phyloP scores from a whole-genome alignment of 1,140 invertebrate genomes.

The Eueides isabella region DNA sequence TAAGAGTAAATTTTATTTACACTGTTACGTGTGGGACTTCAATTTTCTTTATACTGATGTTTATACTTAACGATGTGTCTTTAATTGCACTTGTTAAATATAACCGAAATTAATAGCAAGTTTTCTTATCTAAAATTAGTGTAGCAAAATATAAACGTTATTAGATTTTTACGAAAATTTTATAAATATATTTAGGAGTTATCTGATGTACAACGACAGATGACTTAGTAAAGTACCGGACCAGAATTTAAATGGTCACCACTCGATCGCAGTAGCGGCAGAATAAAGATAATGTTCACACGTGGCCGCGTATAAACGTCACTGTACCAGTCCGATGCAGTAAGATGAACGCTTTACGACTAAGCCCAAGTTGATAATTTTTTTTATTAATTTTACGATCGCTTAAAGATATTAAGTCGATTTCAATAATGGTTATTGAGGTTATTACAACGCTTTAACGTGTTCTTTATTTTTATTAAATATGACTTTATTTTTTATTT shows the following conservation, averaged over 20 bases:
- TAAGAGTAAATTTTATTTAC: neutral
- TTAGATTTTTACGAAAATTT: neutral
- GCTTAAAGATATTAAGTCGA: slow-evolving; percentile 36
- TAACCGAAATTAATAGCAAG: too few relatives aligned
- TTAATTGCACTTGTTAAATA: too few relatives aligned
- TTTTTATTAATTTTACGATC: slow-evolving; percentile 51
- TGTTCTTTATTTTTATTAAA: neutral
- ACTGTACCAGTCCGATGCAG: slow-evolving; percentile 55
- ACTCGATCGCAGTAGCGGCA: slow-evolving; percentile 65
- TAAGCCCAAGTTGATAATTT: slow-evolving; percentile 42
- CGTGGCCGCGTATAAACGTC: slow-evolving; percentile 72
- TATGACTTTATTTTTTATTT: slow-evolving; percentile 7
- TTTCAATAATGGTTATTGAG: slow-evolving; percentile 28
- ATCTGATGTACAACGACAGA: neutral
- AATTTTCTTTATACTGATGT: neutral
- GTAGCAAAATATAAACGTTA: too few relatives aligned
- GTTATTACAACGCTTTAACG: slow-evolving; percentile 18
- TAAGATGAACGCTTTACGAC: slow-evolving; percentile 70
- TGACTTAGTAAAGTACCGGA: neutral
- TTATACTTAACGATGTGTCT: too few relatives aligned
- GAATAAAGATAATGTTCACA: slow-evolving; percentile 80
- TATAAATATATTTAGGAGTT: neutral
- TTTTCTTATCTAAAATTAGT: too few relatives aligned
- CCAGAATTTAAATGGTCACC: slow-evolving; percentile 39
- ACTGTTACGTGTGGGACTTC: neutral